Evolutionary conservation across 2,113 vertebrate species (phyloP).

Genomic region (Corythornis madagascariensis): DNA sequence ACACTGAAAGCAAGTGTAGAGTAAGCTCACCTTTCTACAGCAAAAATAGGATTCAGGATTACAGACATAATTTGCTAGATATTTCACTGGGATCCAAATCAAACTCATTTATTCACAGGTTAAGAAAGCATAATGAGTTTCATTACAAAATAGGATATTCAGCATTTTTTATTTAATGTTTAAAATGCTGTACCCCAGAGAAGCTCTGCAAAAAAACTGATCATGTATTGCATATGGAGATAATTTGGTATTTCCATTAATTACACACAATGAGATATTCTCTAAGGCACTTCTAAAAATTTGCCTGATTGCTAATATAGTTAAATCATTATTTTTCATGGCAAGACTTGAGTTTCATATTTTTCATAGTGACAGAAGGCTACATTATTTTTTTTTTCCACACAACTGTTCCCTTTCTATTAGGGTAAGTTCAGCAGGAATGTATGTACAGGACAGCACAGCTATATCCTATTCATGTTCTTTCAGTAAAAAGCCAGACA

Average conservation of each 20-base stretch:
- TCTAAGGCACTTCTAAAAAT: background rate
- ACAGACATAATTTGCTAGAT: background rate
- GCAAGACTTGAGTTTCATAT: background rate
- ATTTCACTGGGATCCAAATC: background rate
- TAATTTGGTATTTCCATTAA: background rate
- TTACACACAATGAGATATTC: background rate
- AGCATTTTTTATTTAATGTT: background rate
- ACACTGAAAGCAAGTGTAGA: background rate
- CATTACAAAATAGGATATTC: background rate
- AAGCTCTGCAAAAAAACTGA: background rate
- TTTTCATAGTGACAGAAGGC: background rate
- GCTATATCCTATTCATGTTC: background rate
- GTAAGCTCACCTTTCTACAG: background rate
- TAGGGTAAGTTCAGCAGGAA: background rate
- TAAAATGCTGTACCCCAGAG: background rate
- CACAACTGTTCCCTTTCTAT: background rate
- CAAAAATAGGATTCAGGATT: background rate
- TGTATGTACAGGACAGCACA: background rate
- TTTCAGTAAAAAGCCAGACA: background rate
- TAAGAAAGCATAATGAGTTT: background rate
- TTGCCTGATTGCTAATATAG: background rate
- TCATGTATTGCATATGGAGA: background rate
- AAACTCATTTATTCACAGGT: background rate
- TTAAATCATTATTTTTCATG: background rate
- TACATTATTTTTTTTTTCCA: background rate